phyloP scores from a whole-genome alignment of 1,140 invertebrate species.

The Coelopa frigida region DNA sequence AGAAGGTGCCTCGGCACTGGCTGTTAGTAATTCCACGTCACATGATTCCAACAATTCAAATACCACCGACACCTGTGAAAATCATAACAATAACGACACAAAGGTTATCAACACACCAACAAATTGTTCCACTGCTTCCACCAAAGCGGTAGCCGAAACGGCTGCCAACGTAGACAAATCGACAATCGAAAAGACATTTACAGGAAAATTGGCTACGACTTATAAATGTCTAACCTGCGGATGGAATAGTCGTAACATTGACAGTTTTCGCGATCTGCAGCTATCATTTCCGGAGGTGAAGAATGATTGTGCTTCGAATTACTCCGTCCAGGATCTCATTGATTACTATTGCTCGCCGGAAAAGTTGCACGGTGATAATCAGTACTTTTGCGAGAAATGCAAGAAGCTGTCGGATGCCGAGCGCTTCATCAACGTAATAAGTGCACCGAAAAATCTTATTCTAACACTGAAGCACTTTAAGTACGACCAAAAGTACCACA shows the following conservation, averaged over 20 bases:
- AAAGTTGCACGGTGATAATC: conserved; percentile 69
- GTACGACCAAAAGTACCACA: conserved; percentile 61
- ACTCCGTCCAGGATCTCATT: conserved; percentile 62
- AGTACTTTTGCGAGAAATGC: conserved; percentile 74
- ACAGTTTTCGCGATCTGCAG: conserved; percentile 73
- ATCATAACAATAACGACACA: too few relatives aligned
- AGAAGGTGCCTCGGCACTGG: too few relatives aligned
- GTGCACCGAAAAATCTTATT: conserved; percentile 67
- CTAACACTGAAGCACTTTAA: conserved; percentile 75
- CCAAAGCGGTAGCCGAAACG: too few relatives aligned
- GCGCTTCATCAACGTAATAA: conserved; percentile 61
- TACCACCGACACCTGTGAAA: too few relatives aligned
- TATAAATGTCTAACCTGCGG: conserved; percentile 64
- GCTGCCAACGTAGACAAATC: not conserved
- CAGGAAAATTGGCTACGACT: conserved; percentile 64
- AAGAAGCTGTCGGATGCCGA: conserved; percentile 66
- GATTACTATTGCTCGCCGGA: conserved; percentile 71
- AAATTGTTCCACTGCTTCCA: too few relatives aligned
- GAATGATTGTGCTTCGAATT: conserved; percentile 47
- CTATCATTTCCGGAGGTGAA: conserved; percentile 65
- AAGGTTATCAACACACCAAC: too few relatives aligned
- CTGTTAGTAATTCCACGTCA: too few relatives aligned
- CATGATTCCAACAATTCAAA: too few relatives aligned
- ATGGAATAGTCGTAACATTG: conserved; percentile 61
- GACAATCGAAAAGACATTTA: conserved; percentile 56